Conservation (phyloP, 2,888 invertebrate genomes). For the Drosophila niveifrons region DNA sequence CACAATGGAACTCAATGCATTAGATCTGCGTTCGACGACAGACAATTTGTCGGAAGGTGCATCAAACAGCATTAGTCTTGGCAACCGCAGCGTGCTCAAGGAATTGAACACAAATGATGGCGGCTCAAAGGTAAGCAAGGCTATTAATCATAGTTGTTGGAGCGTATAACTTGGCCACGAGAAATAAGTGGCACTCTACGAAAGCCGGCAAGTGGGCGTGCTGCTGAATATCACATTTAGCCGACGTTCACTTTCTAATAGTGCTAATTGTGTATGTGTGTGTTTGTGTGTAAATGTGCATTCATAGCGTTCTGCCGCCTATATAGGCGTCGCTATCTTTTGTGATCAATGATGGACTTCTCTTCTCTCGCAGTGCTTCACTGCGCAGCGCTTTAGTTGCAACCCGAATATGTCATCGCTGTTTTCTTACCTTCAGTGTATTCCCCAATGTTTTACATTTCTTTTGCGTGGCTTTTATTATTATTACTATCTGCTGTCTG, state of each 20-base stretch:
- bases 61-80: slow-evolving; percentile 23
- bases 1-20: slow-evolving; percentile 41
- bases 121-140: slow-evolving; percentile 67
- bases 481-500: slow-evolving; percentile 34
- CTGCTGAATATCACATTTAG: slow-evolving; percentile 23
- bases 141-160: slow-evolving; percentile 21
- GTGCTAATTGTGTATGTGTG: background rate
- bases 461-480: slow-evolving; percentile 46
- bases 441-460: slow-evolving; percentile 45
- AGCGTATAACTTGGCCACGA: slow-evolving; percentile 20
- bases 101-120: slow-evolving; percentile 75
- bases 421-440: slow-evolving; percentile 10
- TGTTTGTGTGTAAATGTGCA: background rate
- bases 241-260: slow-evolving; percentile 54
- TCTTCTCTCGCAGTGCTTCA: slow-evolving; percentile 6
- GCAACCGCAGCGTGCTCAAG: slow-evolving; percentile 67
- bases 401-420: slow-evolving; percentile 36
- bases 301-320: slow-evolving; percentile 32
- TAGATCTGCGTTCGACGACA: slow-evolving; percentile 7
- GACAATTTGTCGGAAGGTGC: slow-evolving; percentile 2
- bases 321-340: slow-evolving; percentile 33
- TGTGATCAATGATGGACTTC: slow-evolving; percentile 40
- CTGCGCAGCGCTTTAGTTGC: slow-evolving; percentile 28
- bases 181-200: slow-evolving; percentile 24
- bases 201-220: slow-evolving; percentile 34